phyloP scores from a whole-genome alignment of 1,140 invertebrate species.

The Cherax quadricarinatus region DNA sequence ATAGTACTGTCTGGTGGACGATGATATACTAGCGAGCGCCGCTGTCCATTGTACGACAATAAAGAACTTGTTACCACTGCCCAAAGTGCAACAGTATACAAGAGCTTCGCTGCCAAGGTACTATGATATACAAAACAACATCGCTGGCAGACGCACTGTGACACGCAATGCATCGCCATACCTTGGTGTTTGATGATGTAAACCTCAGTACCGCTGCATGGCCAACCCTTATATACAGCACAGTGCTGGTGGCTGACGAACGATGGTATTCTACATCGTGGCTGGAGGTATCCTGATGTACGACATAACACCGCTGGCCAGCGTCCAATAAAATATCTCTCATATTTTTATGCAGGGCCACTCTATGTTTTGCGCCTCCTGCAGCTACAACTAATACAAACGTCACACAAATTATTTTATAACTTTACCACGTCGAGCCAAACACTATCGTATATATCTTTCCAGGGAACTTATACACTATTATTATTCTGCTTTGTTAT shows the following conservation, averaged over 20 bases:
- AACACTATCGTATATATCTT: too few species aligned
- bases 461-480: too few species aligned
- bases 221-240: conserved; percentile 10
- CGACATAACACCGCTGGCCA: conserved; percentile 14
- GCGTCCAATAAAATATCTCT: not conserved
- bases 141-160: not conserved
- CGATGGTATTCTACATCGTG: not conserved
- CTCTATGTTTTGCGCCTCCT: not conserved
- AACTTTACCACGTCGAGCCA: not conserved
- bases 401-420: not conserved
- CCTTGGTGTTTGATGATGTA: not conserved
- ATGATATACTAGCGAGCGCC: not conserved
- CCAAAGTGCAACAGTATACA: not conserved
- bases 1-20: not conserved
- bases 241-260: not conserved
- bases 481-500: too few species aligned
- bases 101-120: not conserved
- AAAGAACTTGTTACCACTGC: not conserved
- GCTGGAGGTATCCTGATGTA: not conserved
- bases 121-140: not conserved
- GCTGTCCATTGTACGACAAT: not conserved
- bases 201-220: conserved; percentile 12
- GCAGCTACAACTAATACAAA: not conserved
- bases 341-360: not conserved
- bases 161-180: not conserved